These are phyloP conservation scores for Percopsis transmontana DNA, from an alignment of 2,113 vertebrate species.

Conservation along the genomic window DNA sequence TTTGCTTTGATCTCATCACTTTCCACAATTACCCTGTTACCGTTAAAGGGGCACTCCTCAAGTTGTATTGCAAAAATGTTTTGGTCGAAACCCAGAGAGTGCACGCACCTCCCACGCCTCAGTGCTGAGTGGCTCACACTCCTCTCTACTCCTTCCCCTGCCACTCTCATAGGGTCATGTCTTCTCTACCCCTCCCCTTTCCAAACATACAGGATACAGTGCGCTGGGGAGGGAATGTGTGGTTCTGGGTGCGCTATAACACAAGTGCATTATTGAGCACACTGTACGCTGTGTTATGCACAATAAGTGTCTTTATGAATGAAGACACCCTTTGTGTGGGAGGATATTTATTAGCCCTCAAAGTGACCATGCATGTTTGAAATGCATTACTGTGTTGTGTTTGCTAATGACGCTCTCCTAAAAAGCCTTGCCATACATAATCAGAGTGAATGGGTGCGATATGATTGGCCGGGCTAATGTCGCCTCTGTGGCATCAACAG, in stretches of 20 bases:
- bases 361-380: slow-evolving; percentile 51
- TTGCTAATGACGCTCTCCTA: slow-evolving; percentile 54
- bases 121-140: no score
- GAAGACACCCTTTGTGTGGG: slow-evolving; percentile 36
- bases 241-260: neutral
- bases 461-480: slow-evolving; percentile 43
- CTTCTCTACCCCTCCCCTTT: no score
- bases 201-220: neutral
- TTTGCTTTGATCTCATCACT: no score
- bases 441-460: slow-evolving; percentile 50
- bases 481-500: slow-evolving; percentile 34
- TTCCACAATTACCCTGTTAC: no score
- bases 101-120: no score
- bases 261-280: neutral
- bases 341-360: slow-evolving; percentile 64
- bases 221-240: neutral
- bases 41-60: no score
- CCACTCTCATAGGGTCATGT: no score
- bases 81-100: no score
- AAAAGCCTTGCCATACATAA: slow-evolving; percentile 36
- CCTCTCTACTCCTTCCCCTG: no score
- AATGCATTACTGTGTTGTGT: slow-evolving; percentile 54
- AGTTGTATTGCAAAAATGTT: no score
- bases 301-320: slow-evolving; percentile 35
- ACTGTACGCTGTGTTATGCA: slow-evolving; percentile 48